Evolutionary conservation across 2,888 invertebrate genomes (phyloP), one percentile per base, ranked within the genome.

Genomic region (Acanthosepion esculentum): DNA sequence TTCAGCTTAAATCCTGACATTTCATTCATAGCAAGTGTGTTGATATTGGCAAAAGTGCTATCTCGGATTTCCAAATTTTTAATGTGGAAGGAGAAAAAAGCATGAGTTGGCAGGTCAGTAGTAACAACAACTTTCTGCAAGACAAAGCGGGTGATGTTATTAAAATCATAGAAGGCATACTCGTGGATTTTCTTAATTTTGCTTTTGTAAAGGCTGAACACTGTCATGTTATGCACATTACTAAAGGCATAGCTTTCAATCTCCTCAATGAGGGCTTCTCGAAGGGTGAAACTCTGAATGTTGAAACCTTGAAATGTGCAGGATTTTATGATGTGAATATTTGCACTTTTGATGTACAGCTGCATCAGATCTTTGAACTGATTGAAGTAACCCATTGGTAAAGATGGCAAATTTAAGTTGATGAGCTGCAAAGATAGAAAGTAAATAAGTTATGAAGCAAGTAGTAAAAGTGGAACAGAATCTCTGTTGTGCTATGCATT

Each of bases 171-270:
- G n/a, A 78, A 78, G 15, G 78, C 78, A 78, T 78, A 78, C 33
- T 78, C 78, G 4, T 78, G 78, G 78, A 78, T 78, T 78, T 78
- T 78, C n/a, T 78, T 10, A 18, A 78, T 78, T 78, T 78, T 33
- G n/a, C 78, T 78, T 78, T 78, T 78, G 78, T 78, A 78, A 78
- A 78, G n/a, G n/a, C 78, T 78, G n/a, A 78, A 78, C n/a, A n/a
- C 78, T 12, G n/a, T 78, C 18, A 78, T n/a, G 18, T 78, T 78
- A 12, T 12, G 78, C 1, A 78, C n/a, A n/a, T 78, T 78, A 33
- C 12, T 78, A n/a, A 78, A 78, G 4, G 78, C 78, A 78, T 78
- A 78, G 15, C 78, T n/a, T 78, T 78, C 78, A 33, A 78, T 78
- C n/a, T 78, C 78, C n/a, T 78, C n/a, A 10, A 78, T 78, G 33